These are phyloP conservation scores for Naja naja DNA, from an alignment of 2,113 vertebrate genomes.

Conservation along the genomic window DNA sequence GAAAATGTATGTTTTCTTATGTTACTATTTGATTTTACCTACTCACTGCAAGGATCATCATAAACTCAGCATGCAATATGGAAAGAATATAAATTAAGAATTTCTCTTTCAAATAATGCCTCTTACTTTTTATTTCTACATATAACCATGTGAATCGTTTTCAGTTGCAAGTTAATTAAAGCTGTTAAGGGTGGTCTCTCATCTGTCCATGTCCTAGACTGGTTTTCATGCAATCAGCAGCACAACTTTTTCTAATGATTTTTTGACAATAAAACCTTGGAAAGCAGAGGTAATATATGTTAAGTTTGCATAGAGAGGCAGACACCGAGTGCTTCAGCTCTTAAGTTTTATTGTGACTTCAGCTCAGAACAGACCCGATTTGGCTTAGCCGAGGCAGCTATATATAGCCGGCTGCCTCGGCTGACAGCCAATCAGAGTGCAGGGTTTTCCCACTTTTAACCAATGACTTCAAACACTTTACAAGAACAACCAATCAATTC, in stretches of 20 bases:
- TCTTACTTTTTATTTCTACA: neutral
- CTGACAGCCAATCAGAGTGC: too few relatives aligned
- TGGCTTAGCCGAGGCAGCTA: too few relatives aligned
- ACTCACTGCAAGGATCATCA: neutral
- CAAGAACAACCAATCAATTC: too few relatives aligned
- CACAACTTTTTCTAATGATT: neutral
- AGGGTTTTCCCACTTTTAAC: too few relatives aligned
- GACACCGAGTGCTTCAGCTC: too few relatives aligned
- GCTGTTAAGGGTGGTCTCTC: too few relatives aligned
- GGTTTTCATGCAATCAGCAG: neutral
- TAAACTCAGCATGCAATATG: neutral
- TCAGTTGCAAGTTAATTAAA: neutral
- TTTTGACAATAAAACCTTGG: neutral
- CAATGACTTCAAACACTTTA: too few relatives aligned
- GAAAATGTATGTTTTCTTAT: neutral
- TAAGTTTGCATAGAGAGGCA: too few relatives aligned
- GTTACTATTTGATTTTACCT: neutral
- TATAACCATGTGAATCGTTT: neutral
- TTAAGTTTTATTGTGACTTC: too few relatives aligned
- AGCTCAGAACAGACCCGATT: too few relatives aligned
- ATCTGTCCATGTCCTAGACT: neutral
- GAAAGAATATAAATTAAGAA: neutral
- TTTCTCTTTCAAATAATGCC: neutral
- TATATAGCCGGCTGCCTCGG: too few relatives aligned
- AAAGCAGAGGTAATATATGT: neutral